These are phyloP conservation scores for Phyllostomus hastatus DNA, from an alignment of 2,113 vertebrate genomes.

Conservation along the genomic window DNA sequence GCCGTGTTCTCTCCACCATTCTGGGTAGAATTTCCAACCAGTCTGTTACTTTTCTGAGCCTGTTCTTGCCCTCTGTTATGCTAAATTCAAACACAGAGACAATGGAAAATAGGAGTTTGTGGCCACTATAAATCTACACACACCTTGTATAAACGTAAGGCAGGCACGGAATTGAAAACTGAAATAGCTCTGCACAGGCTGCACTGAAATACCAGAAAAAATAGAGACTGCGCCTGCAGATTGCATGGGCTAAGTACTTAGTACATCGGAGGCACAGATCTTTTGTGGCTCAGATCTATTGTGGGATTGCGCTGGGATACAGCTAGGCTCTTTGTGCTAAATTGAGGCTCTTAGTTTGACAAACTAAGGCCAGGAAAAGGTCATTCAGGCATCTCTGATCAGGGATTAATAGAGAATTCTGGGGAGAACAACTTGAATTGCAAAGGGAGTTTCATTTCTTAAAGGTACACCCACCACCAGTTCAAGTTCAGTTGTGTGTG, in stretches of 20 bases:
- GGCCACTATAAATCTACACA: neutral
- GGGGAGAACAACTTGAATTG: neutral
- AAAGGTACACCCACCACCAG: neutral
- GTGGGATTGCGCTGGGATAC: neutral
- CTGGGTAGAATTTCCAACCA: neutral
- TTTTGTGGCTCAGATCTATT: neutral
- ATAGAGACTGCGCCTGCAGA: neutral
- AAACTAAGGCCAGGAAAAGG: constrained; percentile 5
- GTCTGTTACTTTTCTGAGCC: neutral
- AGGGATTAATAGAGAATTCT: constrained; percentile 8
- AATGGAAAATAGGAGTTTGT: constrained; percentile 27
- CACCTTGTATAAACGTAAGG: neutral
- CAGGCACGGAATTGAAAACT: neutral
- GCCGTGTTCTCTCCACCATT: neutral
- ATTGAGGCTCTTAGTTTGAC: constrained; percentile 18
- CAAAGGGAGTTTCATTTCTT: constrained; percentile 31
- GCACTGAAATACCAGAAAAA: neutral
- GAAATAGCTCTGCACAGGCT: neutral
- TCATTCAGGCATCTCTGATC: neutral
- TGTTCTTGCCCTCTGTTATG: neutral
- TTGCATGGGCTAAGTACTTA: neutral
- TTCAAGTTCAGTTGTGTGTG: neutral
- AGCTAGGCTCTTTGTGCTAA: neutral
- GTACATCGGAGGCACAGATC: neutral
- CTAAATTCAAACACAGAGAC: constrained; percentile 40